Conservation (phyloP, 2,113 vertebrate species). For the Hippolais icterina region DNA sequence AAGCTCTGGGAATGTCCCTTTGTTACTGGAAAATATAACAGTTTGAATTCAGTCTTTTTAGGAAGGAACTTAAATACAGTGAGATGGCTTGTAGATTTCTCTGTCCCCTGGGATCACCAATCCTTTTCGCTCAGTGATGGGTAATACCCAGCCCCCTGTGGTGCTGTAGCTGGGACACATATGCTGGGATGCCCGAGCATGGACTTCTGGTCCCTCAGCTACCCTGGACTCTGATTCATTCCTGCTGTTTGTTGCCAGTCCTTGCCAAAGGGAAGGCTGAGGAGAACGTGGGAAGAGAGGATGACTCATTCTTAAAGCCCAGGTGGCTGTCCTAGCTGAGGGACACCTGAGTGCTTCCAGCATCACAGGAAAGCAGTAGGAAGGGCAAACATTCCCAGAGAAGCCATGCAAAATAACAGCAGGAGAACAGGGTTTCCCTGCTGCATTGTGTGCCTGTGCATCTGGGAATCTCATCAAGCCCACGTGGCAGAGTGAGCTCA, state of each 20-base stretch:
- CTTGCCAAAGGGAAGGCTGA: conserved; percentile 16
- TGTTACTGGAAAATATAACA: background rate
- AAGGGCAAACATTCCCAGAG: conserved; percentile 30
- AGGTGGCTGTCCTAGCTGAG: conserved; percentile 48
- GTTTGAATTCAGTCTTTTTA: background rate
- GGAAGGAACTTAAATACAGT: background rate
- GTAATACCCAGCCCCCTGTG: background rate
- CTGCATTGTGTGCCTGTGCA: conserved; percentile 44
- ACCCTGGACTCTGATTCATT: conserved; percentile 20
- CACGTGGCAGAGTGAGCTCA: conserved; percentile 17
- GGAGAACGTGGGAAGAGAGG: background rate
- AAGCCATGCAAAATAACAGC: background rate
- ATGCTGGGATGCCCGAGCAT: background rate
- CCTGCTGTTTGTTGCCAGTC: conserved; percentile 12
- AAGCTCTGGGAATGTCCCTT: background rate
- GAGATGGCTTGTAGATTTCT: background rate
- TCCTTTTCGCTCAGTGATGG: background rate
- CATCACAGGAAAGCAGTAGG: conserved; percentile 24
- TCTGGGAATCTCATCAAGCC: conserved; percentile 67
- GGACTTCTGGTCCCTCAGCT: background rate
- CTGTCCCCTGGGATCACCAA: background rate
- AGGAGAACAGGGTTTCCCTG: conserved; percentile 62
- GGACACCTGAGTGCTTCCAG: conserved; percentile 53
- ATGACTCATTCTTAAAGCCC: conserved; percentile 58
- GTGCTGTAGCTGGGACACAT: background rate